phyloP scores from a whole-genome alignment of 1,140 invertebrate species.

The Caenorhabditis brenneri region DNA sequence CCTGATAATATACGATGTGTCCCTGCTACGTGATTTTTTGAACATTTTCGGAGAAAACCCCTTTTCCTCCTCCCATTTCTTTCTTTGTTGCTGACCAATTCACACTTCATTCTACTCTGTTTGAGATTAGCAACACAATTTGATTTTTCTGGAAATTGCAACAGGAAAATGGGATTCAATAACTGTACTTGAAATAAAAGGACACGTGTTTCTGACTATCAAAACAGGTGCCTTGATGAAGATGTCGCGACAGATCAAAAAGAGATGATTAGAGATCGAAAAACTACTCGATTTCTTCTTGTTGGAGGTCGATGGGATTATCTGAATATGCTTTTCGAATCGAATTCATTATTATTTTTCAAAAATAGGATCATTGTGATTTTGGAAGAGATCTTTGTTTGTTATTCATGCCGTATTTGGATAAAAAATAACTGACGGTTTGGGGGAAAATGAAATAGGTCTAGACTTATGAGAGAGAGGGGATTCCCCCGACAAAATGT shows the following conservation, averaged over 20 bases:
- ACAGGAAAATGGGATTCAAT: neutral
- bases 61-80: neutral
- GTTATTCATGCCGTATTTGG: neutral
- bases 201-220: neutral
- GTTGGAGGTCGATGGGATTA: neutral
- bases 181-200: neutral
- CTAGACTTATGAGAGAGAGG: neutral
- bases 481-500: neutral
- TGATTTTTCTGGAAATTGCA: neutral
- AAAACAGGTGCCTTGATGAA: neutral
- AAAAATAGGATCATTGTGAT: neutral
- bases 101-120: neutral
- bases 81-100: neutral
- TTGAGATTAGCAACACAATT: neutral
- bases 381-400: slow-evolving; percentile 26
- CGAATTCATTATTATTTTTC: neutral
- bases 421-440: neutral
- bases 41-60: neutral
- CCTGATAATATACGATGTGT: slow-evolving; percentile 15
- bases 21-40: slow-evolving; percentile 28
- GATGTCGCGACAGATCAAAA: slow-evolving; percentile 26
- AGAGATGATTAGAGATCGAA: slow-evolving; percentile 21
- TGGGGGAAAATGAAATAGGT: neutral
- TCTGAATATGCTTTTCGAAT: too few relatives aligned
- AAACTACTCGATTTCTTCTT: neutral